A percentile compares a stretch with the other conserved stretches of the same genome.
phyloP scores from a whole-genome alignment of 2,113 vertebrate species.

The Sprattus sprattus region DNA sequence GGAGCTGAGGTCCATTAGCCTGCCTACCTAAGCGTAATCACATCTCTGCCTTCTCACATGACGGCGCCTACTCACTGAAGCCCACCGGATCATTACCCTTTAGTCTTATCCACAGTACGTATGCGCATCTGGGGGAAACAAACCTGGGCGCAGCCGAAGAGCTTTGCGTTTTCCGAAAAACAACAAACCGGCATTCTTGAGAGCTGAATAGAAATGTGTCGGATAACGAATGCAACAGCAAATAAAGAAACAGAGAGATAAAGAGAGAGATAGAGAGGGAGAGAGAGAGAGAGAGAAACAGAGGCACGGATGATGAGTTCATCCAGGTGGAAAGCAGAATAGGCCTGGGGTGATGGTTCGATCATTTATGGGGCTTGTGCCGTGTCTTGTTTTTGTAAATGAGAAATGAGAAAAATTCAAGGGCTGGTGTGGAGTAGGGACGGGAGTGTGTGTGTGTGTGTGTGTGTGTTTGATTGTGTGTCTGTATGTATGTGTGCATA shows the following conservation, averaged over 20 bases:
- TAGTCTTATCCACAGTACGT: neutral
- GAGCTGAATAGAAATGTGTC: neutral
- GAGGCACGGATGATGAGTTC: neutral
- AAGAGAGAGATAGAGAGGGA: conserved; percentile 15
- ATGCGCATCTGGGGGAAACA: neutral
- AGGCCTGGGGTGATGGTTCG: conserved; percentile 1
- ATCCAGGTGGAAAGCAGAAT: conserved; percentile 8
- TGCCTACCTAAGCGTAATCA: conserved; percentile 46
- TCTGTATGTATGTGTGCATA: neutral
- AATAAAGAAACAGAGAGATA: neutral
- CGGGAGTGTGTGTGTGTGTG: neutral
- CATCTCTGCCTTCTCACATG: neutral
- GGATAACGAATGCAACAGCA: neutral
- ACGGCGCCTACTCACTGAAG: neutral
- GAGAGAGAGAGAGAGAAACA: neutral
- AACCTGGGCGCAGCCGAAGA: neutral
- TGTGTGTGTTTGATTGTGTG: neutral
- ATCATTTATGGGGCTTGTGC: conserved; percentile 32
- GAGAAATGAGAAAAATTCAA: conserved; percentile 26
- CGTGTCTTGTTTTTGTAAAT: conserved; percentile 32
- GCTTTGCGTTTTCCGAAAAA: neutral
- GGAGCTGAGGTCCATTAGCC: conserved; percentile 28
- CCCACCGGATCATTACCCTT: neutral
- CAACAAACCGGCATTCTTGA: neutral
- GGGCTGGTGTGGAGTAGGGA: neutral